phyloP scores from a whole-genome alignment of 1,140 invertebrate genomes.

The Magallana angulata region DNA sequence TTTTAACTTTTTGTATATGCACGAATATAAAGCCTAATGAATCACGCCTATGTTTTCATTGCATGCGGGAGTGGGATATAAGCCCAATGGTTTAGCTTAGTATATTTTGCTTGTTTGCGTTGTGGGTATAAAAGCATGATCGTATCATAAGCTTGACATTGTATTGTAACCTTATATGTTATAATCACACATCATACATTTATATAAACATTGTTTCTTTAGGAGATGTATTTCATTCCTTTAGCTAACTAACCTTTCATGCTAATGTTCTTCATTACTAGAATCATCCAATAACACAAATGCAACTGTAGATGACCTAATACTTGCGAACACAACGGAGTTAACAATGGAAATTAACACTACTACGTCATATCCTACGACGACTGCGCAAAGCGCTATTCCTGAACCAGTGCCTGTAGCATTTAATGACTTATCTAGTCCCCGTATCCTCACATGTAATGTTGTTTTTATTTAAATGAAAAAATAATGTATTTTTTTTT shows the following conservation, averaged over 20 bases:
- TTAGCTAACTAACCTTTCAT: no score
- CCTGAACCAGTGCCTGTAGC: background rate
- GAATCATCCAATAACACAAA: slow-evolving; percentile 5
- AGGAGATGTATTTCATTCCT: no score
- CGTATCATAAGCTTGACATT: no score
- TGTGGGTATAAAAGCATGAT: background rate
- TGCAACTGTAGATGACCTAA: slow-evolving; percentile 8
- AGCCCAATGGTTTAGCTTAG: background rate
- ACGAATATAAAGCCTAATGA: no score
- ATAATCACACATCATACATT: no score
- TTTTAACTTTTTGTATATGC: background rate
- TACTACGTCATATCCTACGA: background rate
- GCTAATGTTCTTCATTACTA: background rate
- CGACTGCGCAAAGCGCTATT: slow-evolving; percentile 3
- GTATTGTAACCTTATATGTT: no score
- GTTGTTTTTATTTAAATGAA: background rate
- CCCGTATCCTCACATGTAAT: background rate
- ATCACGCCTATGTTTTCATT: no score
- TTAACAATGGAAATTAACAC: background rate
- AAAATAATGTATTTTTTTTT: background rate
- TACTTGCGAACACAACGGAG: background rate
- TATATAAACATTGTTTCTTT: no score
- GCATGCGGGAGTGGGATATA: background rate
- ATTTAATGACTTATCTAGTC: background rate
- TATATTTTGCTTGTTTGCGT: background rate